Percentiles rank a stretch among this genome's conserved stretches.
Evolutionary conservation across 2,797 vertebrate species (phyloP).

Genomic region (Cynodonichthys magdalenae): DNA sequence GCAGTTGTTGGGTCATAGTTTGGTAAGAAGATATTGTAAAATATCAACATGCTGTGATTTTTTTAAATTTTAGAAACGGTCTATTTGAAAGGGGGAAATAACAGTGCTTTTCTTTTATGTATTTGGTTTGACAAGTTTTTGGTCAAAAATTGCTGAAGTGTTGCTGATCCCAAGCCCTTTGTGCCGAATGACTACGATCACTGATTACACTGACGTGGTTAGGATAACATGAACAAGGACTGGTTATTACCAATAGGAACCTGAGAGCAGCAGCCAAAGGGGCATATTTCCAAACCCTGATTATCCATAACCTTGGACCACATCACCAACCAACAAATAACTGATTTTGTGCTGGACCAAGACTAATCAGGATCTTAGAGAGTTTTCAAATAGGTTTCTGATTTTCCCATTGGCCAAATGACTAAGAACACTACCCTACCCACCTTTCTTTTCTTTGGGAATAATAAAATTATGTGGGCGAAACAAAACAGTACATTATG

Average conservation of each 20-base stretch:
- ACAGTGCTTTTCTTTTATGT: conserved; percentile 49
- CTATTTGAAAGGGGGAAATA: conserved; percentile 22
- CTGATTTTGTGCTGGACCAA: conserved; percentile 78
- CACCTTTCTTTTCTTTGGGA: conserved; percentile 77
- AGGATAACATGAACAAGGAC: conserved; percentile 71
- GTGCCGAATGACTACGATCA: conserved; percentile 65
- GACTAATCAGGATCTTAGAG: conserved; percentile 76
- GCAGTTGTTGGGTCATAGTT: conserved; percentile 43
- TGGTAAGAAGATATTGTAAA: conserved; percentile 66
- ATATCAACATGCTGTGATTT: conserved; percentile 30
- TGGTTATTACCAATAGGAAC: conserved; percentile 89
- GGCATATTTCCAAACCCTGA: conserved; percentile 76
- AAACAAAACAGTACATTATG: conserved; percentile 74
- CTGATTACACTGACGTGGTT: conserved; percentile 56
- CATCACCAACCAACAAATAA: conserved; percentile 73
- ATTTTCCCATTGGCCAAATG: conserved; percentile 68
- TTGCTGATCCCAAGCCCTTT: conserved; percentile 70
- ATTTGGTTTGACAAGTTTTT: conserved; percentile 77
- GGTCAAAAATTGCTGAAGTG: conserved; percentile 73
- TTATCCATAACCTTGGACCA: conserved; percentile 80
- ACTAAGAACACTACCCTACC: conserved; percentile 60
- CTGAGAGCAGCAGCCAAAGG: conserved; percentile 84
- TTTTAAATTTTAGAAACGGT: conserved; percentile 27
- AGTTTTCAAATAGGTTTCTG: conserved; percentile 70
- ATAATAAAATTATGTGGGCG: conserved; percentile 78